Evolutionary conservation across 2,113 vertebrate species (phyloP).

Genomic region (Synodontis membranacea): DNA sequence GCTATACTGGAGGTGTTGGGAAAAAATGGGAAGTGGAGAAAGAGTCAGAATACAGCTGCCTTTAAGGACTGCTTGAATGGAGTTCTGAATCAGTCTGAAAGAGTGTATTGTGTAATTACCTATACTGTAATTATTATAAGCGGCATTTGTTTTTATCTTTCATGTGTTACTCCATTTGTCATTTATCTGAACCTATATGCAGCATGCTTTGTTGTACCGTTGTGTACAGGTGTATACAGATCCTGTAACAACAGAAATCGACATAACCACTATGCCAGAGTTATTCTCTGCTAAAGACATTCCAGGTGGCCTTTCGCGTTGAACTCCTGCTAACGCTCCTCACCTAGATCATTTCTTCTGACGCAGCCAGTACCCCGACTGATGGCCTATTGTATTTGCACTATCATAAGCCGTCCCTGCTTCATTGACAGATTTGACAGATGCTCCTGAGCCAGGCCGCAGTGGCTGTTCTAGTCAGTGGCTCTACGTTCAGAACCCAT

Average conservation of each 20-base stretch:
- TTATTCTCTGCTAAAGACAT: slow-evolving; percentile 3
- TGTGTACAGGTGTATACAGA: neutral
- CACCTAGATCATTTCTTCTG: slow-evolving; percentile 1
- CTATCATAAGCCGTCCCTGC: slow-evolving; percentile 21
- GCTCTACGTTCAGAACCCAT: neutral
- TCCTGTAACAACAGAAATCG: neutral
- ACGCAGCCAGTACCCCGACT: neutral
- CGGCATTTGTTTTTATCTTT: neutral
- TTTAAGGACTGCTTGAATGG: neutral
- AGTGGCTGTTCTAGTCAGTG: slow-evolving; percentile 17
- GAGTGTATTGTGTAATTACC: neutral
- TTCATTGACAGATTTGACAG: slow-evolving; percentile 37
- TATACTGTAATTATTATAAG: neutral
- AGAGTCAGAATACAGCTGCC: neutral
- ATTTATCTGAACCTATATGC: neutral
- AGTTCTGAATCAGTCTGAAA: neutral
- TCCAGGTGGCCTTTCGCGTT: slow-evolving; percentile 10
- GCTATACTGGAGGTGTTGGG: neutral
- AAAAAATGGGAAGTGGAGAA: neutral
- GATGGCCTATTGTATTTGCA: neutral
- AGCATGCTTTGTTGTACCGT: neutral
- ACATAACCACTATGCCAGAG: neutral
- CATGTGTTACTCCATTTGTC: neutral
- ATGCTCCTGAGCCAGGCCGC: slow-evolving; percentile 10
- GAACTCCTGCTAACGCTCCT: neutral